A percentile compares a stretch with the other conserved stretches of the same genome.
Conservation (phyloP, 2,797 vertebrate species). For the Hemitrygon akajei region DNA sequence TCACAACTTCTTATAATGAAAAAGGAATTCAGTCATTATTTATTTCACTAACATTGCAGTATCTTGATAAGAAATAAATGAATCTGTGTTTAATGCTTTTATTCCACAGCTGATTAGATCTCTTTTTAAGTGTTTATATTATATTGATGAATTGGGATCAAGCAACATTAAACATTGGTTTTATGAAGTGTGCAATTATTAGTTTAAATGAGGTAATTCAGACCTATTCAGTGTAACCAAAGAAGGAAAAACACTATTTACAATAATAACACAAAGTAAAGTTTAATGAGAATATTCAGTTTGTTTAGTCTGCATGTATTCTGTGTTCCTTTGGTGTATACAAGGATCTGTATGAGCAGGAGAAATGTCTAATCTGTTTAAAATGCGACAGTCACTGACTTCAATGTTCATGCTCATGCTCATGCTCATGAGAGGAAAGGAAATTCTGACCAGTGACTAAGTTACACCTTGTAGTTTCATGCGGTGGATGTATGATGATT, state of each 20-base stretch:
- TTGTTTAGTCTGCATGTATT: conserved; percentile 18
- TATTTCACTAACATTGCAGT: not conserved
- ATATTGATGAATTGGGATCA: not conserved
- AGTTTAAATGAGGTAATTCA: not conserved
- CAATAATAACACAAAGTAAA: not conserved
- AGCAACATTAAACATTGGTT: not conserved
- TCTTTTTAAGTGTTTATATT: too few species aligned
- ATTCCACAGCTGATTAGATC: not conserved
- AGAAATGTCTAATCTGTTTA: not conserved
- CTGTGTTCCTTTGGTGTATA: not conserved
- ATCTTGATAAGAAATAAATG: not conserved
- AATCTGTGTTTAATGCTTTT: not conserved
- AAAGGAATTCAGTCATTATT: not conserved
- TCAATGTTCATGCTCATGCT: not conserved
- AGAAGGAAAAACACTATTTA: not conserved
- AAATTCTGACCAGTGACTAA: not conserved
- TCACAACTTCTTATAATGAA: not conserved
- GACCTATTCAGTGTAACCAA: not conserved
- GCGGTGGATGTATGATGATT: not conserved
- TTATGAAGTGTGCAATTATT: not conserved
- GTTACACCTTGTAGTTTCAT: not conserved
- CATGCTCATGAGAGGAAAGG: not conserved
- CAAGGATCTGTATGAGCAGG: not conserved
- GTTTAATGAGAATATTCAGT: not conserved
- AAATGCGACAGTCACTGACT: not conserved